Evolutionary conservation across 2,113 vertebrate genomes (phyloP).

Genomic region (Orthonyx spaldingii): DNA sequence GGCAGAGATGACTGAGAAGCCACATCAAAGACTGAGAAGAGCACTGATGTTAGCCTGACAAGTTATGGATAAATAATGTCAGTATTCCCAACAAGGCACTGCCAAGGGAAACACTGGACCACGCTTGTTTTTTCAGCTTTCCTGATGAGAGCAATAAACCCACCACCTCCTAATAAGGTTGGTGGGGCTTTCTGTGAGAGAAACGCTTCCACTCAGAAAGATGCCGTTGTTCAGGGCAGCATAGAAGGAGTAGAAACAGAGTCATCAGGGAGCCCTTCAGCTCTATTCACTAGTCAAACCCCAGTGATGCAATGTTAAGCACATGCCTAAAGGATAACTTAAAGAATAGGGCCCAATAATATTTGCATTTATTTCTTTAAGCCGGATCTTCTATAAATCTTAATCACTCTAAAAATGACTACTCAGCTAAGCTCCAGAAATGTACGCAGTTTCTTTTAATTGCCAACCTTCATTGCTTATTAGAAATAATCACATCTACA

Average conservation of each 20-base stretch:
- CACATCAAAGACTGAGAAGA: neutral
- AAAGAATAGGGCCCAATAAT: neutral
- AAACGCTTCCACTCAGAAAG: neutral
- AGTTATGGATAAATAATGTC: neutral
- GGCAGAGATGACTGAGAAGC: neutral
- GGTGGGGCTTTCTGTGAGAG: neutral
- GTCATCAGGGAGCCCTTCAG: neutral
- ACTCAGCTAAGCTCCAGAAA: neutral
- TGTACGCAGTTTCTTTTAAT: neutral
- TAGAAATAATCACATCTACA: constrained; percentile 33
- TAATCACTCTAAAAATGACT: neutral
- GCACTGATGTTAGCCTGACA: neutral
- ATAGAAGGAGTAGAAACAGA: neutral
- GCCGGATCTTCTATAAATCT: neutral
- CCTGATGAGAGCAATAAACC: neutral
- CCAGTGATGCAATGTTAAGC: neutral
- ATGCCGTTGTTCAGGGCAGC: neutral
- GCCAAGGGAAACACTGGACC: neutral
- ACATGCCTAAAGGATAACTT: neutral
- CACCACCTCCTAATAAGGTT: neutral
- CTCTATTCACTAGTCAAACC: neutral
- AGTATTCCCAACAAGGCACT: neutral
- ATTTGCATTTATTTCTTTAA: neutral
- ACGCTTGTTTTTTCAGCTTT: neutral
- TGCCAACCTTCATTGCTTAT: neutral